Evolutionary conservation across 92 coral and sea anemone genomes (phyloP), one percentile per base, ranked within the genome.

Genomic region (Parazoanthus darwini): DNA sequence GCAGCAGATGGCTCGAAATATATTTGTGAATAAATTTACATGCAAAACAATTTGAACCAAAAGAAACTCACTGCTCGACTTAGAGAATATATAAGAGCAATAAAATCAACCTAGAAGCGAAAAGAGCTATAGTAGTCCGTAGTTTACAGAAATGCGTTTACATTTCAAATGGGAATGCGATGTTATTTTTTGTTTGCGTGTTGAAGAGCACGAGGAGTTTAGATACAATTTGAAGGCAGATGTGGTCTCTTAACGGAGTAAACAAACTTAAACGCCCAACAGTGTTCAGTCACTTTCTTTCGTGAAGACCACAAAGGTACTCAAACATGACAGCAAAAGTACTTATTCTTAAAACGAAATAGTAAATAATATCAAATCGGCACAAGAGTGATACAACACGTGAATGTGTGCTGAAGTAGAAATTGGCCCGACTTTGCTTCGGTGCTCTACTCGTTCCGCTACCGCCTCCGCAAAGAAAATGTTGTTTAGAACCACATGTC

Each of bases 211-310:
- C 48, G 15, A 54, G 20, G 73, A 54, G 13, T 59, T 16, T 16
- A 51, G 65, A 68, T 39, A 20, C 38, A 44, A 67, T 8, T 44
- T 14, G 78, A 70, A 84, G 78, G 75, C 79, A 25, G 78, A 46
- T 25, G 74, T 35, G 42, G 73, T 35, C 48, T 37, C 18, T 38
- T 65, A 58, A 50, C 29, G 26, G 70, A 6, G 87, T 84, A 84
- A 84, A 72, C 87, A 84, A 16, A 20, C 76, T 39, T 18, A 71
- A 72, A 72, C 87, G 87, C 87, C 87, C 78, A 84, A 72, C 58
- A 36, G 16, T 15, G 66, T 48, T 48, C 79, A 44, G 25, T 84
- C 63, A 44, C 23, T 84, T 84, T 68, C 67, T 35, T 20, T 20
- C 65, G 74, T 44, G 68, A 6, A 44, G 13, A 70, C 67, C 44